Conservation (phyloP, 2,888 invertebrate species). For the Carpatolechia fugitivella region DNA sequence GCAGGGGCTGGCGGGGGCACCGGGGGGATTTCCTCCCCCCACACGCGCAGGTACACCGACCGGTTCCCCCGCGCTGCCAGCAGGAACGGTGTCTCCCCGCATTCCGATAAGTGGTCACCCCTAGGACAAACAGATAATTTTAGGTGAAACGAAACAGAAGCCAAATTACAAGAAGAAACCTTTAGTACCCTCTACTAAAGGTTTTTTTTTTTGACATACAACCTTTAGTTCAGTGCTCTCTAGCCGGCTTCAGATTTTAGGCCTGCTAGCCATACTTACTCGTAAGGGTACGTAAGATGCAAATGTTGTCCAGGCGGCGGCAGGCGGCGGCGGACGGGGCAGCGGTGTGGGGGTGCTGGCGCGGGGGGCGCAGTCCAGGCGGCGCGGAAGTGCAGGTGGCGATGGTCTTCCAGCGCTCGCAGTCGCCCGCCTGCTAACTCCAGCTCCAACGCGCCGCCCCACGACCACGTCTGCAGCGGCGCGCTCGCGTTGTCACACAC, state of each 20-base stretch:
- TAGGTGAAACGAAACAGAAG: no score
- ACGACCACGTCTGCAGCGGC: conserved; percentile 44
- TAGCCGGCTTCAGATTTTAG: no score
- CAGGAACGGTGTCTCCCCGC: conserved; percentile 88
- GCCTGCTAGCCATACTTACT: conserved; percentile 45
- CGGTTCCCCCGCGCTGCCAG: conserved; percentile 88
- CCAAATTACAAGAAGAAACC: no score
- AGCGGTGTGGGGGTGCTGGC: conserved; percentile 30
- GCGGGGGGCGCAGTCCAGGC: conserved; percentile 53
- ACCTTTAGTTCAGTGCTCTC: no score
- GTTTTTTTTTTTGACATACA: no score
- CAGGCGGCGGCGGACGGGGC: conserved; percentile 44
- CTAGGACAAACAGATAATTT: conserved; percentile 23
- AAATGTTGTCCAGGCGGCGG: conserved; percentile 49
- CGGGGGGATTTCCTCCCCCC: conserved; percentile 87
- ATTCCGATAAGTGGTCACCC: conserved; percentile 68
- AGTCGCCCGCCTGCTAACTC: conserved; percentile 86
- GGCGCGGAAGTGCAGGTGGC: conserved; percentile 88
- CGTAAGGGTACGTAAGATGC: conserved; percentile 58
- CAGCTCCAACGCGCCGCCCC: conserved; percentile 82
- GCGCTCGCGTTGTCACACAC: conserved; percentile 85
- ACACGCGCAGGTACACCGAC: conserved; percentile 89
- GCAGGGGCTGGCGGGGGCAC: conserved; percentile 80
- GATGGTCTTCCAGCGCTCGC: conserved; percentile 89
- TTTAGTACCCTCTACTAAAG: no score